A percentile compares a stretch with the other conserved stretches of the same genome.
Evolutionary conservation across 1,140 invertebrate genomes (phyloP).

Genomic region (Limonius californicus): DNA sequence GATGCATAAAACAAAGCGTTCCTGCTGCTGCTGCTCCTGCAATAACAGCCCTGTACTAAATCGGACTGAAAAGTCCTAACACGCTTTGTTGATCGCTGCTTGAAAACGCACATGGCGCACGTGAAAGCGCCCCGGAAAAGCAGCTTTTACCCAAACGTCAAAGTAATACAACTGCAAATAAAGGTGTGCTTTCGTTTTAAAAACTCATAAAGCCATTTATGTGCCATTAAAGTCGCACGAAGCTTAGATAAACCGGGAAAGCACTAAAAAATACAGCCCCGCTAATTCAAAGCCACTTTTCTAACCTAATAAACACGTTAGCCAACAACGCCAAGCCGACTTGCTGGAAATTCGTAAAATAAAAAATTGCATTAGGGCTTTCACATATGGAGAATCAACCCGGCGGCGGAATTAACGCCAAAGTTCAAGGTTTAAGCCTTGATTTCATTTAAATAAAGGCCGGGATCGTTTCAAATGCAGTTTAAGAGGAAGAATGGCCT

Average conservation of each 20-base stretch:
- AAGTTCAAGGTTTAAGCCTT: too few relatives aligned
- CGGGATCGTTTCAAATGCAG: not conserved
- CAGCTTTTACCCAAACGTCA: too few relatives aligned
- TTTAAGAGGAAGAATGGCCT: not conserved
- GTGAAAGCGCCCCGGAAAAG: too few relatives aligned
- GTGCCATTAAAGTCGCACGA: not conserved
- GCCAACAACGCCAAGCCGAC: not conserved
- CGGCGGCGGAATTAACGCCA: too few relatives aligned
- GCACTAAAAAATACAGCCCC: not conserved
- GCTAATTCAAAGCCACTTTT: not conserved
- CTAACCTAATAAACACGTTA: not conserved
- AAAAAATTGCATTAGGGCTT: not conserved
- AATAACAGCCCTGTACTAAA: too few relatives aligned
- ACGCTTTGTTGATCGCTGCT: too few relatives aligned
- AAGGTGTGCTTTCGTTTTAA: not conserved
- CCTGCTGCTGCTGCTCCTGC: too few relatives aligned
- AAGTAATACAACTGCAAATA: not conserved
- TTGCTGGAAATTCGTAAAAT: too few relatives aligned
- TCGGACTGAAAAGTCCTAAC: too few relatives aligned
- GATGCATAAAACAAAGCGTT: not conserved
- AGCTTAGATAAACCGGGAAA: not conserved
- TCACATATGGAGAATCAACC: not conserved
- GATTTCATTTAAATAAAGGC: not conserved
- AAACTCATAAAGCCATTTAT: not conserved
- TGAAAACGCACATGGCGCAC: too few relatives aligned